These are phyloP conservation scores for Hemibagrus wyckioides DNA, from an alignment of 2,113 vertebrate species.

Conservation along the genomic window DNA sequence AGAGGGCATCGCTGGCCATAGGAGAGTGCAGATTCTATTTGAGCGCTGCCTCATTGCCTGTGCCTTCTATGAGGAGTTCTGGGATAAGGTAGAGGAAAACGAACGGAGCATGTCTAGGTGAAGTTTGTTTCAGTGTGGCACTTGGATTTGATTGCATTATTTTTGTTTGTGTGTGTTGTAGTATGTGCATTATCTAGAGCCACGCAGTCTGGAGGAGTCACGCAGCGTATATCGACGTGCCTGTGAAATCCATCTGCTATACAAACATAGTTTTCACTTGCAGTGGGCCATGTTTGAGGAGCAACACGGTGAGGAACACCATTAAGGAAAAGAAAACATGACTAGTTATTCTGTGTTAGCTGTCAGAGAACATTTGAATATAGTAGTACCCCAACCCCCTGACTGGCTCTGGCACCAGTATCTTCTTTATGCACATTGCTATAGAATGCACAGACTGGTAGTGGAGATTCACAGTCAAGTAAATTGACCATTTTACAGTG, in stretches of 20 bases:
- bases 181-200: slow-evolving; percentile 81
- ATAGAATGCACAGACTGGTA: background rate
- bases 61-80: slow-evolving; percentile 85
- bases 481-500: background rate
- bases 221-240: slow-evolving; percentile 76
- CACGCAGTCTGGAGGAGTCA: slow-evolving; percentile 69
- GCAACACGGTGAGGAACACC: slow-evolving; percentile 73
- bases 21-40: slow-evolving; percentile 76
- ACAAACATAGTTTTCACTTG: slow-evolving; percentile 80
- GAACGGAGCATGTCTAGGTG: background rate
- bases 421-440: background rate
- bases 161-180: slow-evolving; percentile 52
- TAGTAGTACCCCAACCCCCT: background rate
- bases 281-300: slow-evolving; percentile 86
- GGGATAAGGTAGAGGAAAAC: slow-evolving; percentile 75
- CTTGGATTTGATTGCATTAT: background rate
- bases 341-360: background rate
- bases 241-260: slow-evolving; percentile 77
- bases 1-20: slow-evolving; percentile 56
- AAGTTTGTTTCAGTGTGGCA: background rate
- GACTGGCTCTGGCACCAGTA: background rate
- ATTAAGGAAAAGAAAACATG: background rate
- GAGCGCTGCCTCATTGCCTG: slow-evolving; percentile 86
- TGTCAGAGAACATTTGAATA: background rate
- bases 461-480: background rate